Evolutionary conservation across 2,113 vertebrate genomes (phyloP).

Genomic region (Siniperca chuatsi): DNA sequence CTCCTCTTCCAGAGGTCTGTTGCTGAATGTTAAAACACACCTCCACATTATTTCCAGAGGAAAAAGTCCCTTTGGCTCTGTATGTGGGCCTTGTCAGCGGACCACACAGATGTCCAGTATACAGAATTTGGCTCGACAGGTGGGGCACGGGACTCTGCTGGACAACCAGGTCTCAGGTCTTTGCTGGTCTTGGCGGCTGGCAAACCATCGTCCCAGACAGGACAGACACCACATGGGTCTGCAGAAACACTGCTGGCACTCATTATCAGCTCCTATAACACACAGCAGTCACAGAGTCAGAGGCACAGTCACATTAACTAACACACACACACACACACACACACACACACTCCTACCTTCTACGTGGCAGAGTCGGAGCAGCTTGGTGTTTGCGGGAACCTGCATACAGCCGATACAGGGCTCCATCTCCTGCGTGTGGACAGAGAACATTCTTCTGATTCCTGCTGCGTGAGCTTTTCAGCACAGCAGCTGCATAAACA

Average conservation of each 20-base stretch:
- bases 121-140: constrained; percentile 93
- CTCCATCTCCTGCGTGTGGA: constrained; percentile 88
- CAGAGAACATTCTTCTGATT: neutral
- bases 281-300: constrained; percentile 1
- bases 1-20: neutral
- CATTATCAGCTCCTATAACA: constrained; percentile 40
- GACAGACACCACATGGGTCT: constrained; percentile 98
- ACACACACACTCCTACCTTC: constrained; percentile 74
- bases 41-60: neutral
- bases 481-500: neutral
- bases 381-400: constrained; percentile 88
- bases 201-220: constrained; percentile 97
- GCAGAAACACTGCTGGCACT: constrained; percentile 93
- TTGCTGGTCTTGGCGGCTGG: constrained; percentile 94
- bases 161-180: constrained; percentile 95
- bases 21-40: neutral
- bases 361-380: constrained; percentile 88
- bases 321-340: neutral
- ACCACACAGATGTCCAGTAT: constrained; percentile 92
- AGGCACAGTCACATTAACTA: neutral
- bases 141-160: constrained; percentile 93
- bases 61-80: neutral
- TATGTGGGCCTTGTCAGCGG: constrained; percentile 72
- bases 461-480: neutral
- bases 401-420: constrained; percentile 96